Conservation (phyloP, 2,888 invertebrate species). For the Pasiphila rectangulata region DNA sequence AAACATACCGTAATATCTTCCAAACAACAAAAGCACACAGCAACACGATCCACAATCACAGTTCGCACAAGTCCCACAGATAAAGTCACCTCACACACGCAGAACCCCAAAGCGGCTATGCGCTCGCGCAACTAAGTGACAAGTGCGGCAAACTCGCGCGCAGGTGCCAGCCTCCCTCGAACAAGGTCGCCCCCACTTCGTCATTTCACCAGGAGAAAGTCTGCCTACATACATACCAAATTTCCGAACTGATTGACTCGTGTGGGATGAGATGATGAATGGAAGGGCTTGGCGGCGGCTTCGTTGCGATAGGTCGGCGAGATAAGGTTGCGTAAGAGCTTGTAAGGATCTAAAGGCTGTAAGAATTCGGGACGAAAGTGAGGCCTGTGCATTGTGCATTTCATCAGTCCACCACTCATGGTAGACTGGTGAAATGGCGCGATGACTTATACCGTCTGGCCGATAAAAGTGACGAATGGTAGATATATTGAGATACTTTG, state of each 20-base stretch:
- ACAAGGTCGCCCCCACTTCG: conserved; percentile 75
- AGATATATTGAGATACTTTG: too few relatives aligned
- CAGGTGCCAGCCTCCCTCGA: conserved; percentile 79
- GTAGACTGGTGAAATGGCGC: too few relatives aligned
- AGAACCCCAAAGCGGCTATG: conserved; percentile 60
- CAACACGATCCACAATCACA: conserved; percentile 60
- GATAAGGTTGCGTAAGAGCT: conserved; percentile 14
- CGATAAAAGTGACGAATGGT: too few relatives aligned
- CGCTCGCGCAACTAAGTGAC: conserved; percentile 68
- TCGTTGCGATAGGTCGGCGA: conserved; percentile 30
- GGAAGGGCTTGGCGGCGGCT: conserved; percentile 43
- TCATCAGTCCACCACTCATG: too few relatives aligned
- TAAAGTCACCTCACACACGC: conserved; percentile 57
- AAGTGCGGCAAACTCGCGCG: conserved; percentile 66
- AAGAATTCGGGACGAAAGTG: too few relatives aligned
- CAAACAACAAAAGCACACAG: conserved; percentile 44
- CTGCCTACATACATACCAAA: conserved; percentile 81
- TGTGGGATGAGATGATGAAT: conserved; percentile 56
- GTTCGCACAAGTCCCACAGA: conserved; percentile 61
- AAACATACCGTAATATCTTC: conserved; percentile 56
- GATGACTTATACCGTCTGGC: too few relatives aligned
- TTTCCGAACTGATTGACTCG: conserved; percentile 74
- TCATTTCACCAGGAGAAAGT: conserved; percentile 78
- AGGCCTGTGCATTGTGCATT: too few relatives aligned
- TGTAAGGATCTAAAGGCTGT: neutral